Conservation (phyloP, 2,888 invertebrate genomes). For the Alloplasta piceator region DNA sequence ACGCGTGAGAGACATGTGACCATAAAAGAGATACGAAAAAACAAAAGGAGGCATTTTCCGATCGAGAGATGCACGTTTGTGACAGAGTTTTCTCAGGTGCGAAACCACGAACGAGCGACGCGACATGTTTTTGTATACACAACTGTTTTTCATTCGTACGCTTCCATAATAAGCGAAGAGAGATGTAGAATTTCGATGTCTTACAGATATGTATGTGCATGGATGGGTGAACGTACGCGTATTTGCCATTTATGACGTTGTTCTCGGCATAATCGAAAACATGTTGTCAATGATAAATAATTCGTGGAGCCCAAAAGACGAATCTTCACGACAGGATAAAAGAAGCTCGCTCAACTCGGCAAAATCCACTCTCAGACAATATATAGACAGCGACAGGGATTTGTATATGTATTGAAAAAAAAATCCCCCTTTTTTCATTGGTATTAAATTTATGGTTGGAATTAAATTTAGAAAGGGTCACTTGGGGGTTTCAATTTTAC, state of each 20-base stretch:
- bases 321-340: conserved; percentile 26
- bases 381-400: not conserved
- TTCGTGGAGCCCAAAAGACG: conserved; percentile 45
- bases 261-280: conserved; percentile 65
- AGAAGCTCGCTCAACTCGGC: conserved; percentile 16
- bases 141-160: conserved; percentile 66
- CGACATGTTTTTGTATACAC: conserved; percentile 65
- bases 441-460: too few species aligned
- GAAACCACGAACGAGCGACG: conserved; percentile 33
- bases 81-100: conserved; percentile 73
- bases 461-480: too few species aligned
- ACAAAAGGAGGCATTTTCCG: not conserved
- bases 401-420: too few species aligned
- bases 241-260: conserved; percentile 54
- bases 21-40: too few species aligned
- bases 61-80: conserved; percentile 2
- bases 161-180: not conserved
- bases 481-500: too few species aligned
- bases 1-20: too few species aligned
- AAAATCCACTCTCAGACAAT: conserved; percentile 8
- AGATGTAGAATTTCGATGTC: not conserved
- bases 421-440: too few species aligned
- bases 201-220: not conserved
- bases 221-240: conserved; percentile 17
- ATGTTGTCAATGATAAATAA: conserved; percentile 68